phyloP scores from a whole-genome alignment of 53 echinoderm and acorn worm genomes.

The Luidia sarsii region DNA sequence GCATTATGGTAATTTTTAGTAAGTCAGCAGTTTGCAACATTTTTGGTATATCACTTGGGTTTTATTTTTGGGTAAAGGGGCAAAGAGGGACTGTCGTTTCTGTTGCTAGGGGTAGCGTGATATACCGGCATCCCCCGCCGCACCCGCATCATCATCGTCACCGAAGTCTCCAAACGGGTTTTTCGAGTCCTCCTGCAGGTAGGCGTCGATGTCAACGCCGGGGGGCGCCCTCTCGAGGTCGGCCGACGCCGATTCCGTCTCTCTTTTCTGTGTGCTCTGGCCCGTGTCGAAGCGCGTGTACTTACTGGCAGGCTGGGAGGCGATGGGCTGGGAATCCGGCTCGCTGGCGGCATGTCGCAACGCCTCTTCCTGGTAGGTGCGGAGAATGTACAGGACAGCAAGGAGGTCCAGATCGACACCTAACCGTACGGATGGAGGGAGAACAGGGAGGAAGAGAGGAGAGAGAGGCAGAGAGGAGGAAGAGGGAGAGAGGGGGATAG shows the following conservation, averaged over 20 bases:
- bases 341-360: slow-evolving; percentile 2
- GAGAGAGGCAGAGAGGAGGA: neutral
- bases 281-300: slow-evolving; percentile 41
- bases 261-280: slow-evolving; percentile 16
- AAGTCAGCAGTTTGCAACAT: too few relatives aligned
- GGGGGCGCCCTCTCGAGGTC: neutral
- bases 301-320: slow-evolving; percentile 17
- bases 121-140: slow-evolving; percentile 63
- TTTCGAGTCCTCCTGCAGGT: neutral
- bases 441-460: too few relatives aligned
- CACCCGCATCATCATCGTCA: slow-evolving; percentile 65
- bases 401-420: slow-evolving; percentile 46
- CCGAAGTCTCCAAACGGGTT: slow-evolving; percentile 46
- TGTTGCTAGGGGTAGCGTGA: slow-evolving; percentile 62
- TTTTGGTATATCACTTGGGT: too few relatives aligned
- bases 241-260: neutral
- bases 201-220: neutral
- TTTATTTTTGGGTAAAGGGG: too few relatives aligned
- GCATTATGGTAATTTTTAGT: too few relatives aligned
- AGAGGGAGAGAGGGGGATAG: neutral
- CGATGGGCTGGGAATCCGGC: neutral
- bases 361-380: slow-evolving; percentile 45
- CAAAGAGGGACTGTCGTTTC: too few relatives aligned
- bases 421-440: too few relatives aligned
- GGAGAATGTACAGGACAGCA: slow-evolving; percentile 56